These are phyloP conservation scores for Ctenopoma kingsleyae DNA, from an alignment of 2,797 vertebrate genomes.

Conservation along the genomic window DNA sequence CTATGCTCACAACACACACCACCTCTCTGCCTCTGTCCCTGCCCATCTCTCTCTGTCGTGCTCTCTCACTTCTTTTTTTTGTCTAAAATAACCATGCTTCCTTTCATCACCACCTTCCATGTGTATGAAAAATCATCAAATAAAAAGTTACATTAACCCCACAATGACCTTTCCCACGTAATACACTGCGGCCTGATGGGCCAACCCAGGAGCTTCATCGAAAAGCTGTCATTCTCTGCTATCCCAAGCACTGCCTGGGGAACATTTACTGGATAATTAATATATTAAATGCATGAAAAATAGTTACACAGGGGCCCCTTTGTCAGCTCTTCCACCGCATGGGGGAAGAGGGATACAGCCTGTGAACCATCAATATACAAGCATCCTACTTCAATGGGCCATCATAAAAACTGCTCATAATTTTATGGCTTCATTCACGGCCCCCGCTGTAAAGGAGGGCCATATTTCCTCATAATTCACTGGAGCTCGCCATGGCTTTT, in stretches of 20 bases:
- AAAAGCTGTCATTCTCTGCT: constrained; percentile 96
- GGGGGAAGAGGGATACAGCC: constrained; percentile 93
- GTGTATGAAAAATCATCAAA: constrained; percentile 99
- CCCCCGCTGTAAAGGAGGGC: constrained; percentile 97
- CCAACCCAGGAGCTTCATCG: constrained; percentile 91
- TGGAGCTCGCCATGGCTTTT: constrained; percentile 78
- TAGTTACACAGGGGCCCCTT: constrained; percentile 95
- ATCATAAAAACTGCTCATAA: constrained; percentile 99
- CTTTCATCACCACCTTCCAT: constrained; percentile 78
- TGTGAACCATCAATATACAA: constrained; percentile 99
- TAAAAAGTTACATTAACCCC: constrained; percentile 99
- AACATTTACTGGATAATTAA: constrained; percentile 99
- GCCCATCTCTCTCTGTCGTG: constrained; percentile 50
- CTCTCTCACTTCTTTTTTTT: constrained; percentile 31
- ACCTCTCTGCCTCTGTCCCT: constrained; percentile 36
- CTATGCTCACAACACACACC: constrained; percentile 55
- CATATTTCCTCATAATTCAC: constrained; percentile 95
- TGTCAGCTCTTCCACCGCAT: constrained; percentile 85
- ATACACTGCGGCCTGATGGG: constrained; percentile 97
- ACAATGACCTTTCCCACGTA: constrained; percentile 96
- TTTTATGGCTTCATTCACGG: constrained; percentile 99
- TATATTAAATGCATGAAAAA: constrained; percentile 99
- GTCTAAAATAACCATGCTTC: constrained; percentile 81
- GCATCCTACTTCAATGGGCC: constrained; percentile 98
- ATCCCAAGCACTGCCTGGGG: constrained; percentile 98